Percentiles rank a stretch among this genome's conserved stretches.
phyloP scores from a whole-genome alignment of 2,113 vertebrate genomes.

The Apteryx mantelli region DNA sequence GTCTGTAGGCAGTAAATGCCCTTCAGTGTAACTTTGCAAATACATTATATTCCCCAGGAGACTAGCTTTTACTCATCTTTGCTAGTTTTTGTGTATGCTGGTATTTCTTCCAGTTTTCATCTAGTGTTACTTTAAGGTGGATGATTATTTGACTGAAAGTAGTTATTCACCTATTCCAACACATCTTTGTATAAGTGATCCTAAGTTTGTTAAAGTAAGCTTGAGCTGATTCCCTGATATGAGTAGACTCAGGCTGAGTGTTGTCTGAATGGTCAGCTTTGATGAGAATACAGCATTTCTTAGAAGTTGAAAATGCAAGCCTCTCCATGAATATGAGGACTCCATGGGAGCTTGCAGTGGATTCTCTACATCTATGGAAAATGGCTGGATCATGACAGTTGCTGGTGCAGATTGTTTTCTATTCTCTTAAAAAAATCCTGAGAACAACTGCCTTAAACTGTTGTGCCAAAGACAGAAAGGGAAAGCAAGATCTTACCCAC shows the following conservation, averaged over 20 bases:
- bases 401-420: neutral
- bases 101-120: neutral
- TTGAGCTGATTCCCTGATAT: neutral
- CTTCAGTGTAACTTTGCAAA: constrained; percentile 11
- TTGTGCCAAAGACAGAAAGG: neutral
- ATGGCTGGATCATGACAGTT: neutral
- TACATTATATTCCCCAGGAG: neutral
- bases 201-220: neutral
- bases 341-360: neutral
- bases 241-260: neutral
- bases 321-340: neutral
- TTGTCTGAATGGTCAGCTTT: neutral
- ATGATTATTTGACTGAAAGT: neutral
- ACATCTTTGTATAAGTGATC: neutral
- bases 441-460: neutral
- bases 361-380: neutral
- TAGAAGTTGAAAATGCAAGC: neutral
- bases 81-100: neutral
- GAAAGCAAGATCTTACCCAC: neutral
- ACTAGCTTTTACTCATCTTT: neutral
- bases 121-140: neutral
- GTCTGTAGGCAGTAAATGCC: neutral
- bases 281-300: neutral
- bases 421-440: neutral
- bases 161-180: neutral